phyloP scores from a whole-genome alignment of 64 coral and sea anemone genomes.

The Hydrozoanthus tunicans region DNA sequence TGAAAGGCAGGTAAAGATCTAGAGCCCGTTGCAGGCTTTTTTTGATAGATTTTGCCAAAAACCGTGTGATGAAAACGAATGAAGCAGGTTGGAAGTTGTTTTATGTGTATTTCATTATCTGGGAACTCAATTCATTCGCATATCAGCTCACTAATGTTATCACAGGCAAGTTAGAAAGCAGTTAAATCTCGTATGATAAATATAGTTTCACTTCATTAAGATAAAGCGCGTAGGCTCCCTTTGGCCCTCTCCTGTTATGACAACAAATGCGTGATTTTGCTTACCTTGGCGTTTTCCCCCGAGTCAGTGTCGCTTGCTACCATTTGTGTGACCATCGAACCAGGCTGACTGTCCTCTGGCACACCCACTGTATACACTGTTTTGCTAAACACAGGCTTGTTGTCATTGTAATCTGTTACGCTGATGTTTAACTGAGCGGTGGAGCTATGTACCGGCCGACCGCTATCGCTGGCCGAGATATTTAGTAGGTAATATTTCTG shows the following conservation, averaged over 20 bases:
- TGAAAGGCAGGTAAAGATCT: too few species aligned
- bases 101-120: too few species aligned
- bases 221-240: too few species aligned
- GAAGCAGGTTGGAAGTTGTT: too few species aligned
- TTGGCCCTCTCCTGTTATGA: neutral
- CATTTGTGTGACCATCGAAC: conserved; percentile 46
- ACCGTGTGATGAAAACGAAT: too few species aligned
- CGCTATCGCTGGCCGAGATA: conserved; percentile 80
- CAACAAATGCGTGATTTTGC: neutral
- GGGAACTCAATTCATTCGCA: too few species aligned
- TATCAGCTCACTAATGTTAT: too few species aligned
- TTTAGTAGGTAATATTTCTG: conserved; percentile 83
- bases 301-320: conserved; percentile 71
- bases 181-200: too few species aligned
- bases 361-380: conserved; percentile 58
- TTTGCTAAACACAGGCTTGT: conserved; percentile 76
- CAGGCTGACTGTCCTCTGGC: conserved; percentile 51
- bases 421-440: conserved; percentile 64
- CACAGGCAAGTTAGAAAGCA: too few species aligned
- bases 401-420: conserved; percentile 95
- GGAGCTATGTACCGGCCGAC: conserved; percentile 58
- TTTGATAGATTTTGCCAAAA: too few species aligned
- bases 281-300: conserved; percentile 69
- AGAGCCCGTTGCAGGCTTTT: too few species aligned
- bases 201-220: too few species aligned